A percentile compares a stretch with the other conserved stretches of the same genome.
Evolutionary conservation across 2,797 vertebrate genomes (phyloP).

Genomic region (Sus cebifrons): DNA sequence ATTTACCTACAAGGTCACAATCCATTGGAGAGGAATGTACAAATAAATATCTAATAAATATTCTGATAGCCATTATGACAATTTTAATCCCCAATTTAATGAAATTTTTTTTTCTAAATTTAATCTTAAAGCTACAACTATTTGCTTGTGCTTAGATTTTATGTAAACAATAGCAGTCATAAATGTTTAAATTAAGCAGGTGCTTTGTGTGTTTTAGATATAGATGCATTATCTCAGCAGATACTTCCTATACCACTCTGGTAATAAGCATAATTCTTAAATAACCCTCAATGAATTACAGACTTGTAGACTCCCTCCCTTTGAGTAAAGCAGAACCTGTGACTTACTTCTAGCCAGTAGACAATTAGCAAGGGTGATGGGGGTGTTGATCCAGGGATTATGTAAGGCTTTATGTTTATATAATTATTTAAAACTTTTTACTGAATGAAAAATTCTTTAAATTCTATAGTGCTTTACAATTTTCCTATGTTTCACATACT

Average conservation of each 20-base stretch:
- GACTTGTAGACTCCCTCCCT: neutral
- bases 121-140: conserved; percentile 52
- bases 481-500: no score
- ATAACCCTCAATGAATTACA: neutral
- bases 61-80: conserved; percentile 52
- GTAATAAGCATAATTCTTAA: neutral
- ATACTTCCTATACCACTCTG: neutral
- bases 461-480: no score
- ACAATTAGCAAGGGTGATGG: neutral
- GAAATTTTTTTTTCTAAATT: conserved; percentile 34
- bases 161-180: neutral
- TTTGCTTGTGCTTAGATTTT: conserved; percentile 26
- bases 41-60: conserved; percentile 68
- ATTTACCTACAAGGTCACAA: conserved; percentile 74
- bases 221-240: neutral
- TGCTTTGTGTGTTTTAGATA: neutral
- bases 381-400: neutral
- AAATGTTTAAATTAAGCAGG: neutral
- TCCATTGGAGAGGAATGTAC: conserved; percentile 62
- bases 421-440: no score
- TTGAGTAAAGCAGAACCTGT: neutral
- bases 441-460: no score
- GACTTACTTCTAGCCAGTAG: neutral
- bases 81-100: conserved; percentile 59
- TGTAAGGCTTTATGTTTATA: neutral